Base-by-base conservation (phyloP, 2,888 invertebrate genomes). In the Lasioglossum lativentre region DNA sequence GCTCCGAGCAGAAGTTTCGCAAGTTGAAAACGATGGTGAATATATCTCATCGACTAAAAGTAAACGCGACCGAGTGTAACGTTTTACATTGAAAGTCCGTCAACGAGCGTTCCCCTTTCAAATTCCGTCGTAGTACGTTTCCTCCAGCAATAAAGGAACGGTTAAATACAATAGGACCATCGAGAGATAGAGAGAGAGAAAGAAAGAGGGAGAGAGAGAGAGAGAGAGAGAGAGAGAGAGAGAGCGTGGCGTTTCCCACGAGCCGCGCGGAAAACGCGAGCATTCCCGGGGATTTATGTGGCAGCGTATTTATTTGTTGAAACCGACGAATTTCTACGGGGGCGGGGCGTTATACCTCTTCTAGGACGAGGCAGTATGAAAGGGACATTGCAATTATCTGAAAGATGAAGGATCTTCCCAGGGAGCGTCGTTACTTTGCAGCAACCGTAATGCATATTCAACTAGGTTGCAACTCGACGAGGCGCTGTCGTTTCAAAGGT, bases 241-340 rank as follows among this genome's bases (percentile, higher is more conserved):
- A 34, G 45, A 45, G 47, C 19, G 19, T 8, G 52, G 23, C 23
- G 52, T 59, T 59, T 27, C 27, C 27, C 59, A 2, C n/a, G 59
- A 59, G 59, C 59, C 27, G 59, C 27, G 59, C 27, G 59, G 59
- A 2, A 16, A 59, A 59, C 16, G 27, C 27, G 59, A 63, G 14
- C 63, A 30, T 30, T 63, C 16, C 30, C 14, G 27, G 63, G 63
- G n/a, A 63, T 63, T 63, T 63, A 63, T 63, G 63, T 63, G 63
- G 63, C 63, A 63, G 63, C 63, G 71, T 40, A 68, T 68, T 38
- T 68, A 38, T 68, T 68, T 71, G 71, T 71, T 40, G 40, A n/a
- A n/a, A 71, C 63, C 63, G 30, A 30, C 63, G 30, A 63, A 63
- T 63, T 63, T 63, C 30, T 30, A 63, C 27, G 63, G 6, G 14